phyloP scores from a whole-genome alignment of 1,140 invertebrate genomes.

The Drosophila tani region DNA sequence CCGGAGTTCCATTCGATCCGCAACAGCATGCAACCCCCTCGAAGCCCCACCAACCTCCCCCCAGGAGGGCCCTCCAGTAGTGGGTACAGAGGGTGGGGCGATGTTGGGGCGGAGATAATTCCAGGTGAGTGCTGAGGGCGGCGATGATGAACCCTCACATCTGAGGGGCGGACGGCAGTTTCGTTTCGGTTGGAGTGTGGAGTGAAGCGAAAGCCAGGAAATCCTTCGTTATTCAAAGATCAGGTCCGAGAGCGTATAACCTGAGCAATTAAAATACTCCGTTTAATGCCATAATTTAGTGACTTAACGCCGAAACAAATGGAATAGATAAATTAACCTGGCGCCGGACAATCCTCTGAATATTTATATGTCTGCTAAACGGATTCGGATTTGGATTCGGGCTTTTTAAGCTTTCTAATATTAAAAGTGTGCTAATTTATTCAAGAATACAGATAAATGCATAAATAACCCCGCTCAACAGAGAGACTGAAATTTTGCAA shows the following conservation, averaged over 20 bases:
- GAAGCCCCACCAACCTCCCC: neutral
- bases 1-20: constrained; percentile 34
- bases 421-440: constrained; percentile 49
- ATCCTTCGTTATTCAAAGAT: constrained; percentile 26
- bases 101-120: constrained; percentile 45
- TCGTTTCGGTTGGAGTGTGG: constrained; percentile 20
- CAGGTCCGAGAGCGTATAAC: constrained; percentile 14
- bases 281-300: constrained; percentile 39
- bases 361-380: constrained; percentile 55
- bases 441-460: constrained; percentile 27
- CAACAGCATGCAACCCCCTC: constrained; percentile 18
- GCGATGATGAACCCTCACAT: constrained; percentile 47
- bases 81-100: constrained; percentile 23
- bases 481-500: constrained; percentile 6
- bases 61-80: neutral
- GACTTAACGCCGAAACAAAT: constrained; percentile 24
- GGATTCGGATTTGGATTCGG: constrained; percentile 18
- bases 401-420: constrained; percentile 28
- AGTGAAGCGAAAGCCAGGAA: constrained; percentile 17
- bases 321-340: constrained; percentile 40
- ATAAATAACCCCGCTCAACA: constrained; percentile 24
- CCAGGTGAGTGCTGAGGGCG: constrained; percentile 51
- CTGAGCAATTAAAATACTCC: constrained; percentile 40
- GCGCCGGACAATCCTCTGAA: constrained; percentile 45
- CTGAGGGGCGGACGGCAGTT: constrained; percentile 50